Evolutionary conservation across 2,797 vertebrate genomes (phyloP).

Genomic region (Menidia menidia): DNA sequence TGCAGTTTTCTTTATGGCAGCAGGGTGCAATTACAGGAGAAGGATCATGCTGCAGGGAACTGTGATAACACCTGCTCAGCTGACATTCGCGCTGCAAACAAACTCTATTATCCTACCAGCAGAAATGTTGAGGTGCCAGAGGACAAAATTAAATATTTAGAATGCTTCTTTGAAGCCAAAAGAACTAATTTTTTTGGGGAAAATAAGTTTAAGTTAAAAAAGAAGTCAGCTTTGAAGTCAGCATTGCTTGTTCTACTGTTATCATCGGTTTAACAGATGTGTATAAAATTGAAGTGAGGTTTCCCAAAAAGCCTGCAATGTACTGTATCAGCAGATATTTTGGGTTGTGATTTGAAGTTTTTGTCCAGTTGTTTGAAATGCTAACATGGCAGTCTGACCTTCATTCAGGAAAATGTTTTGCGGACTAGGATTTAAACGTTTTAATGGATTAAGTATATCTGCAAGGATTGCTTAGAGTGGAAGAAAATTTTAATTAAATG

Average conservation of each 20-base stretch:
- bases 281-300: neutral
- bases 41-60: constrained; percentile 45
- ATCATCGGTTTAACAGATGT: constrained; percentile 5
- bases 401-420: constrained; percentile 12
- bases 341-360: constrained; percentile 25
- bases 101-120: constrained; percentile 37
- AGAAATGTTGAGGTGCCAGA: constrained; percentile 23
- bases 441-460: constrained; percentile 35
- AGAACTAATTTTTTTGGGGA: constrained; percentile 17
- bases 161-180: constrained; percentile 22
- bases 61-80: constrained; percentile 29
- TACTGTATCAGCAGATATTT: constrained; percentile 16
- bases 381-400: neutral
- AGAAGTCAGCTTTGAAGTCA: constrained; percentile 5
- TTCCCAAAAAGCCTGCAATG: constrained; percentile 3
- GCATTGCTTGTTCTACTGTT: neutral
- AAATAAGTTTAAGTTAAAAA: constrained; percentile 23
- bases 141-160: constrained; percentile 36
- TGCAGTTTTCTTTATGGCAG: constrained; percentile 51
- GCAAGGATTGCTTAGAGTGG: constrained; percentile 29
- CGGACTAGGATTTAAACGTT: neutral
- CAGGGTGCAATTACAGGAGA: constrained; percentile 29
- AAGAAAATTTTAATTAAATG: constrained; percentile 35
- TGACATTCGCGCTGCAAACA: constrained; percentile 48
- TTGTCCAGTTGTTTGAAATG: constrained; percentile 7